Conservation (phyloP, 1,140 invertebrate species). For the Aleiodes sp. region DNA sequence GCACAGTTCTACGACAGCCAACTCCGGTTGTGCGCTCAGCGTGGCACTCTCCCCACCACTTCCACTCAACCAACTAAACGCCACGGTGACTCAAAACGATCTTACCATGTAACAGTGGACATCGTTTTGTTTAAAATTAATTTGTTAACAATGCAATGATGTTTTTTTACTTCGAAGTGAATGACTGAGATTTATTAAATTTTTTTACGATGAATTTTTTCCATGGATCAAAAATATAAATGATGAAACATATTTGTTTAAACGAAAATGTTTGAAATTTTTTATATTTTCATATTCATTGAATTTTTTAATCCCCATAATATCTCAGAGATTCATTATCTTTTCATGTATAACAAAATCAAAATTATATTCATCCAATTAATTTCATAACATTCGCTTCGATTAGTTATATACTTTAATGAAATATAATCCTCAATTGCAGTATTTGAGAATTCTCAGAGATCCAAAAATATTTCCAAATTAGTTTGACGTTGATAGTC, state of each 20-base stretch:
- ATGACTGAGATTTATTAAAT: too few relatives aligned
- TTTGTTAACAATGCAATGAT: too few relatives aligned
- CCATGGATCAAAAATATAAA: too few relatives aligned
- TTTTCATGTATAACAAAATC: too few relatives aligned
- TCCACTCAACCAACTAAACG: neutral
- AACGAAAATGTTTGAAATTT: too few relatives aligned
- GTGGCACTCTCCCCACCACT: neutral
- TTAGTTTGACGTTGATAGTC: neutral
- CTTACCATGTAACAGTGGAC: neutral
- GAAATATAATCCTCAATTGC: neutral
- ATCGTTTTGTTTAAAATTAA: too few relatives aligned
- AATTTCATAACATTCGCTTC: neutral
- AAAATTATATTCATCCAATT: neutral
- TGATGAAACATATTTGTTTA: too few relatives aligned
- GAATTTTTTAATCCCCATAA: too few relatives aligned
- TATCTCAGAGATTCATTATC: too few relatives aligned
- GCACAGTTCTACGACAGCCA: slow-evolving; percentile 1
- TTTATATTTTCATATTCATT: too few relatives aligned
- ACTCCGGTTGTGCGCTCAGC: neutral
- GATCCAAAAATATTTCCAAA: neutral
- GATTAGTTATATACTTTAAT: neutral
- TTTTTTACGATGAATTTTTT: too few relatives aligned
- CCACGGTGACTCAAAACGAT: slow-evolving; percentile 2
- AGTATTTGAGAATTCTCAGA: neutral
- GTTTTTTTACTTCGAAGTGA: too few relatives aligned